Conservation (phyloP, 1,140 invertebrate genomes). For the Physella acuta region DNA sequence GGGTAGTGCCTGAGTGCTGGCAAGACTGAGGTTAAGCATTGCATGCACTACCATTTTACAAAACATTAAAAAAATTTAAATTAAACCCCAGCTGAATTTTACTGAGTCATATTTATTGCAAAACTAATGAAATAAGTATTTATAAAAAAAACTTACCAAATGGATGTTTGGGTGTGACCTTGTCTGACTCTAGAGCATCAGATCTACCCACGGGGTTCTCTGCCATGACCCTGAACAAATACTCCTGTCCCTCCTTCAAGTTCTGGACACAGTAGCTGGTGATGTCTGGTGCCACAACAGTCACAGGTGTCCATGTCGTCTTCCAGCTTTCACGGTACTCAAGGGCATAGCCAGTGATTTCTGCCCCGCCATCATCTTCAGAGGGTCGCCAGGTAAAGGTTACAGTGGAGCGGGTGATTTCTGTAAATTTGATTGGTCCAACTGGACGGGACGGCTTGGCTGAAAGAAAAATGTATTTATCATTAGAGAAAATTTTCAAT, state of each 20-base stretch:
- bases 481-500: too few relatives aligned
- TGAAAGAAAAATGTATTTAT: constrained; percentile 31
- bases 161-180: constrained; percentile 69
- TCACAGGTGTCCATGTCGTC: constrained; percentile 44
- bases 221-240: constrained; percentile 92
- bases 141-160: constrained; percentile 34
- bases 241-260: constrained; percentile 86
- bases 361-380: constrained; percentile 84
- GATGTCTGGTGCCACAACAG: constrained; percentile 37
- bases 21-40: too few relatives aligned
- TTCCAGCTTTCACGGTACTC: constrained; percentile 73
- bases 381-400: constrained; percentile 67
- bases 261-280: constrained; percentile 39
- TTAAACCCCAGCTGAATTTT: too few relatives aligned
- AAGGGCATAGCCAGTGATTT: constrained; percentile 88
- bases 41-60: too few relatives aligned
- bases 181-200: constrained; percentile 80
- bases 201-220: constrained; percentile 95
- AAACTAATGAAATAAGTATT: background rate
- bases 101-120: too few relatives aligned
- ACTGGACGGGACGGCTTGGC: constrained; percentile 67
- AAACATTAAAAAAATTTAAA: too few relatives aligned
- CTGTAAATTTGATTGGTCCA: constrained; percentile 60
- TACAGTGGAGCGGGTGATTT: constrained; percentile 59
- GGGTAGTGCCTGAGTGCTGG: too few relatives aligned